Percentiles rank a stretch among this genome's conserved stretches.
Conservation (phyloP, 2,113 vertebrate species). For the Syrmaticus mikado region DNA sequence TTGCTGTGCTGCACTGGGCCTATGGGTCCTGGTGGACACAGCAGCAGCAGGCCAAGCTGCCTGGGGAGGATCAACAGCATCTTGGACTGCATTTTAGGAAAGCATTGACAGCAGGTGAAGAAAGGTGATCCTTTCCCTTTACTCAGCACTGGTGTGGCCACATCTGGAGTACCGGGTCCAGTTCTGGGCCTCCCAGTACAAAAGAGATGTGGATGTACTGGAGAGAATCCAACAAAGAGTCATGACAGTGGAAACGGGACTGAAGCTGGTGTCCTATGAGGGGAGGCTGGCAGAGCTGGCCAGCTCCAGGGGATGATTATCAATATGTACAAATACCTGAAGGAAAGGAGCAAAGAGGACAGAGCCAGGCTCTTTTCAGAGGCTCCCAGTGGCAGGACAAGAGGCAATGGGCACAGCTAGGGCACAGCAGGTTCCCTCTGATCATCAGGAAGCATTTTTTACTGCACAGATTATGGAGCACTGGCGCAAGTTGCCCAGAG, state of each 20-base stretch:
- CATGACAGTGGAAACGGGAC: neutral
- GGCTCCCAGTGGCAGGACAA: neutral
- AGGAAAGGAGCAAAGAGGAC: neutral
- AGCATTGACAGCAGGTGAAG: neutral
- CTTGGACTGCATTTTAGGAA: neutral
- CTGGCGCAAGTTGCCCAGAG: neutral
- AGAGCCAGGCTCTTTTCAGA: neutral
- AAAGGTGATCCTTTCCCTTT: neutral
- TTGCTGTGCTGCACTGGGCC: fast-evolving
- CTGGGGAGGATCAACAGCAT: neutral
- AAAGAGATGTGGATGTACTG: neutral
- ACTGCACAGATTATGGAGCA: neutral
- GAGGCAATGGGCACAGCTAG: neutral
- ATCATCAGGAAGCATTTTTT: neutral
- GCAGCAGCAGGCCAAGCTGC: too few relatives aligned
- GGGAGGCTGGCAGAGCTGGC: neutral
- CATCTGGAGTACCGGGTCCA: neutral
- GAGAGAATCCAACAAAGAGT: neutral
- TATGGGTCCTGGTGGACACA: neutral
- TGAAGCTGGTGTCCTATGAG: neutral
- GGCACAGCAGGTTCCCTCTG: neutral
- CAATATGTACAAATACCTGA: neutral
- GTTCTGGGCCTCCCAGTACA: neutral
- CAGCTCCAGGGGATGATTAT: neutral
- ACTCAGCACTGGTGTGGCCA: neutral